Evolutionary conservation across 2,113 vertebrate genomes (phyloP), one percentile per base, ranked within the genome.

Genomic region (Chionomys nivalis): DNA sequence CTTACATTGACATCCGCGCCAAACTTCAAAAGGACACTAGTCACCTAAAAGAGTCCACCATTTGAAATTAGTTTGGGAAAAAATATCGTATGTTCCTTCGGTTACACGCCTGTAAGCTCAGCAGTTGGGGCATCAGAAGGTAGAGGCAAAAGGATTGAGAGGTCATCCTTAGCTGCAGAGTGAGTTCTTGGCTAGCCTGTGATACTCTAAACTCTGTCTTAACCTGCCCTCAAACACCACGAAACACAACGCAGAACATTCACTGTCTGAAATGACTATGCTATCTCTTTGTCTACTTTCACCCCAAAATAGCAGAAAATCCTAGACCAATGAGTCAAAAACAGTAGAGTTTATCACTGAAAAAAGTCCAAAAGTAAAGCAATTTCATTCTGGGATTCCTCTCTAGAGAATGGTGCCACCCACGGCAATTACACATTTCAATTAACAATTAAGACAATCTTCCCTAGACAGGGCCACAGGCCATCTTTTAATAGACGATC

Each of bases 1-100:
- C 99, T 99, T 0, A 98, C 98, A 24, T 99, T 99, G 94, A 99
- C 99, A 88, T 99, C 99, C 0, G 99, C 99, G 19, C 99, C 99
- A 0, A 99, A 99, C 98, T 99, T 99, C 75, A 99, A 98, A 93
- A 99, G 97, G 70, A 99, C 98, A 81, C 98, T 99, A 1, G 98
- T 98, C 65, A 99, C 98, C 99, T 99, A 73, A 92, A 94, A 1
- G 87, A 94, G 77, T n/a, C 73, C 98, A 95, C 33, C 44, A 44
- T 26, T 79, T 1, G 55, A 85, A 91, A 97, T 97, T 96, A 91
- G 94, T 58, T 63, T 28, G 17, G 39, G 33, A 11, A 5, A 3
- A 70, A 44, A 24, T n/a, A 17, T n/a, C 7, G 16, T 6, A 5
- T 28, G 7, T n/a, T 21, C 14, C 21, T 72, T 49, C 7, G 52